Evolutionary conservation across 2,113 vertebrate genomes (phyloP).

Genomic region (Pavo muticus): DNA sequence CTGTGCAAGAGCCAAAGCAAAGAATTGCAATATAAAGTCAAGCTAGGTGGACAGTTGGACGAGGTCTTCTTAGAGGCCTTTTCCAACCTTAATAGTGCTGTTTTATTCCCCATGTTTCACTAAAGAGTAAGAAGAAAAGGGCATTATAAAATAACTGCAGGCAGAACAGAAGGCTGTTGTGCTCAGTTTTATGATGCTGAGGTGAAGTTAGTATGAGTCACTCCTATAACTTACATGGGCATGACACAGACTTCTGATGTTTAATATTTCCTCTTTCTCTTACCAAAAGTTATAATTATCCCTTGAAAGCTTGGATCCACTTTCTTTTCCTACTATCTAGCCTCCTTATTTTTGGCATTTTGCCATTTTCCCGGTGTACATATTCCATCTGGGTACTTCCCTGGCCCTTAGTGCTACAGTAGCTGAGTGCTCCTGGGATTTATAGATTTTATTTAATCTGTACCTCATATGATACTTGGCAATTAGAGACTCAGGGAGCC

Average conservation of each 20-base stretch:
- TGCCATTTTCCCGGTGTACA: fast-evolving
- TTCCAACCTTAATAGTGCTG: neutral
- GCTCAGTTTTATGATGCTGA: neutral
- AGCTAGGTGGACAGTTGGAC: neutral
- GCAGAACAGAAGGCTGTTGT: neutral
- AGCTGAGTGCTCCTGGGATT: neutral
- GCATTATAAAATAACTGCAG: neutral
- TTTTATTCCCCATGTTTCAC: neutral
- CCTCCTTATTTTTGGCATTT: neutral
- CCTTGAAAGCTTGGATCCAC: neutral
- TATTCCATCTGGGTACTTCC: neutral
- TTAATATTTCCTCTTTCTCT: neutral
- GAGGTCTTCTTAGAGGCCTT: no score
- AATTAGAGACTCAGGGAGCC: neutral
- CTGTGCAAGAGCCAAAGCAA: neutral
- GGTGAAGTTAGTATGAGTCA: neutral
- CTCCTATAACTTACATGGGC: neutral
- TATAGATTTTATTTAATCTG: neutral
- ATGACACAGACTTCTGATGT: neutral
- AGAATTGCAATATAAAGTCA: neutral
- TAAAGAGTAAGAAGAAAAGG: neutral
- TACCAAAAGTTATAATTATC: neutral
- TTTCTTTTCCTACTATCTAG: neutral
- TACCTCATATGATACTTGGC: neutral
- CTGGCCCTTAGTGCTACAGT: neutral